Percentiles rank a stretch among this genome's conserved stretches.
Conservation (phyloP, 2,113 vertebrate species). For the Seriola dumerili region DNA sequence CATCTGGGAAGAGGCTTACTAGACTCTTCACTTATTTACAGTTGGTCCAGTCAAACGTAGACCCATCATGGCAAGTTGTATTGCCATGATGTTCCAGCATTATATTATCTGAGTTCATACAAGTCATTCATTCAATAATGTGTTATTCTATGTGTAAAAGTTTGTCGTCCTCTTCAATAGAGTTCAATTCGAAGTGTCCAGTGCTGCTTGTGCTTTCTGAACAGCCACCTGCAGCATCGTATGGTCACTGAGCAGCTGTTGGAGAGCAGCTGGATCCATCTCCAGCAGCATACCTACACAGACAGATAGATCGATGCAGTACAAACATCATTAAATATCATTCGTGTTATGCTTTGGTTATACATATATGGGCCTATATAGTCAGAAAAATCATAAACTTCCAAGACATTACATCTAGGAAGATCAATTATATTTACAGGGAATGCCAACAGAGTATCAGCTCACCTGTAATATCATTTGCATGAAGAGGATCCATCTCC, state of each 20-base stretch:
- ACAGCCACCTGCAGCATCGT: slow-evolving; percentile 80
- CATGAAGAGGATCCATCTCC: slow-evolving; percentile 78
- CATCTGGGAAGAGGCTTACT: neutral
- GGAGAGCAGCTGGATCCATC: slow-evolving; percentile 78
- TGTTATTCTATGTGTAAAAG: neutral
- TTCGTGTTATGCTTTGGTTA: too few species aligned
- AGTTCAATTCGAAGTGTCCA: slow-evolving; percentile 48
- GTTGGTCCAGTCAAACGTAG: neutral
- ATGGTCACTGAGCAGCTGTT: slow-evolving; percentile 77
- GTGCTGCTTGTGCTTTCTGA: slow-evolving; percentile 81
- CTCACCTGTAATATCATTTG: slow-evolving; percentile 85
- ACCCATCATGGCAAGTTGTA: neutral
- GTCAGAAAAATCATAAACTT: neutral
- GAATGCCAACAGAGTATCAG: neutral
- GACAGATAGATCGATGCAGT: neutral
- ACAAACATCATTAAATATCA: too few species aligned
- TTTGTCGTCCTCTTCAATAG: neutral
- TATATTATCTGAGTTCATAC: neutral
- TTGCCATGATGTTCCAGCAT: neutral
- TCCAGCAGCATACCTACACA: slow-evolving; percentile 86
- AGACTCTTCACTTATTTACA: slow-evolving; percentile 16
- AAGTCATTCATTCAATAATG: neutral
- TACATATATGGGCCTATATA: neutral
- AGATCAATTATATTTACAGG: neutral
- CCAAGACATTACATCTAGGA: too few species aligned